A percentile compares a stretch with the other conserved stretches of the same genome.
phyloP scores from a whole-genome alignment of 2,797 vertebrate genomes.

The Protonibea diacanthus region DNA sequence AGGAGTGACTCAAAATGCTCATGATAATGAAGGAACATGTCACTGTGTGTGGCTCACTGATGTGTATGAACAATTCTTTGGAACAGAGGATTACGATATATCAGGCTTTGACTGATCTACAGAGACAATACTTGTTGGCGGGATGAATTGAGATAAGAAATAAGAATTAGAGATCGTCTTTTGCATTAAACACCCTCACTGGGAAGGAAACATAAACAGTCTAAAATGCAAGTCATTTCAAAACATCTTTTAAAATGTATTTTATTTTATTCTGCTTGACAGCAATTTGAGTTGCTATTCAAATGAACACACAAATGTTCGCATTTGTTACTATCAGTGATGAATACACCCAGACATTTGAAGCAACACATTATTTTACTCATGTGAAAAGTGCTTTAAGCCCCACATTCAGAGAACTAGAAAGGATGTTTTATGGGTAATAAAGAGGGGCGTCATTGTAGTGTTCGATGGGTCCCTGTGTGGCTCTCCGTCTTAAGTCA shows the following conservation, averaged over 20 bases:
- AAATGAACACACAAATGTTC: neutral
- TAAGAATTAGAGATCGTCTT: neutral
- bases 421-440: slow-evolving; percentile 57
- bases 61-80: neutral
- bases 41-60: neutral
- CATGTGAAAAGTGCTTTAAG: neutral
- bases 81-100: neutral
- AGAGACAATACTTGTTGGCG: neutral
- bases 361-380: neutral
- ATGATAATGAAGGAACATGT: neutral
- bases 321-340: neutral
- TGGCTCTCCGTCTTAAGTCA: slow-evolving; percentile 47
- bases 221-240: neutral
- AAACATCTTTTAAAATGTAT: neutral
- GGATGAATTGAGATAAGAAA: neutral
- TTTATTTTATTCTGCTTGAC: neutral
- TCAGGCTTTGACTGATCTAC: neutral
- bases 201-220: neutral
- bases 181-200: neutral
- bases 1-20: too few species aligned
- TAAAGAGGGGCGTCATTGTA: slow-evolving; percentile 58
- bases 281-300: neutral
- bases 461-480: slow-evolving; percentile 34
- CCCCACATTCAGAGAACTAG: slow-evolving; percentile 20
- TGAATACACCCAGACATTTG: neutral